These are phyloP conservation scores for Achroia grisella DNA, from an alignment of 1,140 invertebrate species.

Conservation along the genomic window DNA sequence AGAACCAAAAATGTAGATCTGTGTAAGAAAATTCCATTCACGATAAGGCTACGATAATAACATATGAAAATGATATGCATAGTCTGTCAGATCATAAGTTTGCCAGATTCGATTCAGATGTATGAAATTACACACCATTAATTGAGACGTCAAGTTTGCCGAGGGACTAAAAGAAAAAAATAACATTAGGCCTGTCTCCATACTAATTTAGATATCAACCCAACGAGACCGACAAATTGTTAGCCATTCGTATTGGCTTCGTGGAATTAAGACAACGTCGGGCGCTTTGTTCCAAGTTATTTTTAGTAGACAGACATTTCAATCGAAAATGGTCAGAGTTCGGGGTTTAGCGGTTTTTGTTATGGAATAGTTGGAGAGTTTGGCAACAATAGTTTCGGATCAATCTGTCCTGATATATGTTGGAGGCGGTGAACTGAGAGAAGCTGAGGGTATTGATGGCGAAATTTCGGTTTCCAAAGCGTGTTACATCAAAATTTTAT, in stretches of 20 bases:
- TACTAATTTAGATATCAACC: constrained; percentile 69
- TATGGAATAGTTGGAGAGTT: constrained; percentile 32
- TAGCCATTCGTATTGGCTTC: constrained; percentile 48
- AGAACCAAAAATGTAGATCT: too few relatives aligned
- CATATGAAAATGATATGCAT: too few relatives aligned
- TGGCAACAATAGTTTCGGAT: constrained; percentile 12
- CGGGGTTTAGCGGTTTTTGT: constrained; percentile 43
- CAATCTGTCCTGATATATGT: constrained; percentile 9
- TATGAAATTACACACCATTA: constrained; percentile 62
- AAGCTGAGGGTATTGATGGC: neutral
- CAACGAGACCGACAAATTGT: constrained; percentile 61
- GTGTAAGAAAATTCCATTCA: too few relatives aligned
- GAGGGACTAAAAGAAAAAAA: constrained; percentile 31
- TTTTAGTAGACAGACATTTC: constrained; percentile 44
- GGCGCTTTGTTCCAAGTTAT: constrained; percentile 49
- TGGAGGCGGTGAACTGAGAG: constrained; percentile 8
- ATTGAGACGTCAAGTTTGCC: constrained; percentile 62
- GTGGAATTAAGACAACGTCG: constrained; percentile 48
- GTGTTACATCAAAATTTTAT: neutral
- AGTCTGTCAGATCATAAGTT: too few relatives aligned
- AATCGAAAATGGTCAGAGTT: constrained; percentile 39
- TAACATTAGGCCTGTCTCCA: constrained; percentile 43
- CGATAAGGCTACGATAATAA: too few relatives aligned
- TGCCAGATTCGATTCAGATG: constrained; percentile 36
- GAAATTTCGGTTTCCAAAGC: constrained; percentile 2